Conservation (phyloP, 2,797 vertebrate genomes). For the Lateolabrax maculatus region DNA sequence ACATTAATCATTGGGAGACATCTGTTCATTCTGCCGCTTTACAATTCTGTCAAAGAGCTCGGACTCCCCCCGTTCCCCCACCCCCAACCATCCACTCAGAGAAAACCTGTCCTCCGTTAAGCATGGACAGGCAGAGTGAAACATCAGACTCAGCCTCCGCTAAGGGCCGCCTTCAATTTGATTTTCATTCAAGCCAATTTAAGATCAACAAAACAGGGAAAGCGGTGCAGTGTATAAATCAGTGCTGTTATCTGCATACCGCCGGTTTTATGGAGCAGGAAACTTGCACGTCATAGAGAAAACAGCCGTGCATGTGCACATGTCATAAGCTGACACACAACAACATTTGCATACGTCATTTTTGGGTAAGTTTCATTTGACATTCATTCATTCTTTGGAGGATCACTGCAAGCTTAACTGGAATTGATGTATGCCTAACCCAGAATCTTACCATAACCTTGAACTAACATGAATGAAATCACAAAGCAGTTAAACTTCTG, state of each 20-base stretch:
- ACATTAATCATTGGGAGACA: conserved; percentile 87
- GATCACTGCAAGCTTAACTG: neutral
- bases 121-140: conserved; percentile 74
- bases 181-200: conserved; percentile 70
- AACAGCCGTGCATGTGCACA: conserved; percentile 5
- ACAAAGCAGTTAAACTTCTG: neutral
- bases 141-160: conserved; percentile 68
- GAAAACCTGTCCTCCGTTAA: conserved; percentile 67
- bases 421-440: neutral
- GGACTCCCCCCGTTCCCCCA: conserved; percentile 20
- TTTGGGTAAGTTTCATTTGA: conserved; percentile 4
- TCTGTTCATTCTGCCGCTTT: conserved; percentile 86
- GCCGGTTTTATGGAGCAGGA: conserved; percentile 23
- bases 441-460: neutral
- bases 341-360: neutral
- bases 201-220: conserved; percentile 52
- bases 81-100: conserved; percentile 52
- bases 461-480: neutral
- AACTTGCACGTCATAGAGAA: conserved; percentile 15
- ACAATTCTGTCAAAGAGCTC: conserved; percentile 84
- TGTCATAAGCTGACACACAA: neutral
- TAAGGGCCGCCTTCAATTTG: conserved; percentile 65
- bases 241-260: conserved; percentile 19
- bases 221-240: conserved; percentile 33
- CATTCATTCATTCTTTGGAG: neutral